A percentile compares a stretch with the other conserved stretches of the same genome.
These are phyloP conservation scores for Thalassophryne amazonica DNA, from an alignment of 2,797 vertebrate genomes.

Conservation along the genomic window DNA sequence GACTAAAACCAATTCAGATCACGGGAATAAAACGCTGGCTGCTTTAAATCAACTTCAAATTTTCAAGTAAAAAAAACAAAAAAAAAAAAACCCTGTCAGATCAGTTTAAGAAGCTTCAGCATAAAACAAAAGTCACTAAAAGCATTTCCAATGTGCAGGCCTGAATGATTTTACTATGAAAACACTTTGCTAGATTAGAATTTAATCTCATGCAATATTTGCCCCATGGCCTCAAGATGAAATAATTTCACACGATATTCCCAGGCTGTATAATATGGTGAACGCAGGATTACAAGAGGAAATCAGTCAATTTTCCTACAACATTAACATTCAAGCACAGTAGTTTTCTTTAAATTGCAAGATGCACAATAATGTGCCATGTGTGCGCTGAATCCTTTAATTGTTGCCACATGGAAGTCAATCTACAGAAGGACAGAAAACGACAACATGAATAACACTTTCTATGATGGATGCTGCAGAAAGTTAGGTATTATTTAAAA, in stretches of 20 bases:
- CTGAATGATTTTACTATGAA: constrained; percentile 57
- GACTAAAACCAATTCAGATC: constrained; percentile 15
- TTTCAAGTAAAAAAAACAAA: neutral
- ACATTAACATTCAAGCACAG: constrained; percentile 72
- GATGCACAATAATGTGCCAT: constrained; percentile 66
- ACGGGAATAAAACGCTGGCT: neutral
- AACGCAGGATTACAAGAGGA: constrained; percentile 39
- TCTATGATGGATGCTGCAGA: too few relatives aligned
- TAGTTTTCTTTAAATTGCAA: constrained; percentile 54
- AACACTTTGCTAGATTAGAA: constrained; percentile 61
- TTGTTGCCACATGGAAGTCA: constrained; percentile 53
- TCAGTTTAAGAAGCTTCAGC: constrained; percentile 37
- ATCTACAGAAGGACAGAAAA: constrained; percentile 12
- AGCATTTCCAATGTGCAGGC: constrained; percentile 49
- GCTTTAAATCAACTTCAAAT: constrained; percentile 8
- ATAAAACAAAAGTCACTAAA: constrained; percentile 29
- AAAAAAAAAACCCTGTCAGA: constrained; percentile 18
- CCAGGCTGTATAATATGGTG: constrained; percentile 60
- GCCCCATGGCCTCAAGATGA: constrained; percentile 42
- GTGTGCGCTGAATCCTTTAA: constrained; percentile 49
- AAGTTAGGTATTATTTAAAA: too few relatives aligned
- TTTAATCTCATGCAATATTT: constrained; percentile 74
- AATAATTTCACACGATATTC: constrained; percentile 43
- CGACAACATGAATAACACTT: too few relatives aligned
- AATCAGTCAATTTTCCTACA: constrained; percentile 47